A percentile compares a stretch with the other conserved stretches of the same genome.
These are phyloP conservation scores for Endotricha flammealis DNA, from an alignment of 2,888 invertebrate species.

Conservation along the genomic window DNA sequence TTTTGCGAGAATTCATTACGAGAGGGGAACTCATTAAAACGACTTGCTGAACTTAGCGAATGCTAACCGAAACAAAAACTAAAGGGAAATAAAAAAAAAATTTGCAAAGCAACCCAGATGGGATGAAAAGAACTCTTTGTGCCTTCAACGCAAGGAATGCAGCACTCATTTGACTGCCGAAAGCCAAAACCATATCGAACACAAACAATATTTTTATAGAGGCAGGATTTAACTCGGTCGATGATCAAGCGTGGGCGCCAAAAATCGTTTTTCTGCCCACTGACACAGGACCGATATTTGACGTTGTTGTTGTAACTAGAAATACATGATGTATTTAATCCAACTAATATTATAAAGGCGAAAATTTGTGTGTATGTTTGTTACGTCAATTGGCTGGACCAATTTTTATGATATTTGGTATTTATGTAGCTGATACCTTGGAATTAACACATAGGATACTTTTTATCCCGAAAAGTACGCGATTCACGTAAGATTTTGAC, in stretches of 20 bases:
- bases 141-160: background rate
- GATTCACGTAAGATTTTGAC: too few species aligned
- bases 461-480: too few species aligned
- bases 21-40: slow-evolving; percentile 31
- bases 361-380: too few species aligned
- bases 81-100: background rate
- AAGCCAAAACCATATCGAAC: slow-evolving; percentile 8
- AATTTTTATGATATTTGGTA: too few species aligned
- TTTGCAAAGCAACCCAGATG: slow-evolving; percentile 18
- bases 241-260: background rate
- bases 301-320: too few species aligned
- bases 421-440: too few species aligned
- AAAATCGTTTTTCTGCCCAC: too few species aligned
- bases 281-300: too few species aligned
- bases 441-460: too few species aligned
- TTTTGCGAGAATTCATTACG: slow-evolving; percentile 9
- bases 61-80: background rate
- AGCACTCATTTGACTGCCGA: background rate
- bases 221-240: slow-evolving; percentile 10
- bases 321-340: too few species aligned
- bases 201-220: background rate
- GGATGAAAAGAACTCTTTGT: slow-evolving; percentile 37
- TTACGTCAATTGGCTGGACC: too few species aligned
- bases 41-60: slow-evolving; percentile 13
- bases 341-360: too few species aligned